Percentiles rank a stretch among this genome's conserved stretches.
Evolutionary conservation across 2,888 invertebrate genomes (phyloP).

Genomic region (Coronaproctus castanopsis): DNA sequence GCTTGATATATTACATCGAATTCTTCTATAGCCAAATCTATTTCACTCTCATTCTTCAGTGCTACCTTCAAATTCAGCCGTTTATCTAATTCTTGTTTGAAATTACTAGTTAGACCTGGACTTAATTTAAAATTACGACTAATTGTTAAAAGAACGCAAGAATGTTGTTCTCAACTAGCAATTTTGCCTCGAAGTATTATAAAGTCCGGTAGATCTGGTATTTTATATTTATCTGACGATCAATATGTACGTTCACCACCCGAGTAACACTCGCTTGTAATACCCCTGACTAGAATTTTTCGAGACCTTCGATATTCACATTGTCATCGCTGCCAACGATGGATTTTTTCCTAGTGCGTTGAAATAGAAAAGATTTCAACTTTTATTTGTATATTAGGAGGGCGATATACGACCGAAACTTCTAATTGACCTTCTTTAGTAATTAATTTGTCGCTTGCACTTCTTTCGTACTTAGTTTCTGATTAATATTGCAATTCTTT

Average conservation of each 20-base stretch:
- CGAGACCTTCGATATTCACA: not conserved
- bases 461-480: not conserved
- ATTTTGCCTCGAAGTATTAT: not conserved
- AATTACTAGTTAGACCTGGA: no score
- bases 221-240: not conserved
- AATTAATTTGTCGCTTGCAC: not conserved
- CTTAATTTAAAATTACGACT: no score
- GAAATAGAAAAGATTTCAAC: not conserved
- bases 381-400: not conserved
- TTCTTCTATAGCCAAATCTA: not conserved
- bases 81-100: not conserved
- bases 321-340: not conserved
- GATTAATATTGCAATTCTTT: not conserved
- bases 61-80: not conserved
- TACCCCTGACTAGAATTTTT: not conserved
- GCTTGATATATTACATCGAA: not conserved
- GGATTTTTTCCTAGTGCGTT: no score
- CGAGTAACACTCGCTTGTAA: not conserved
- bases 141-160: no score
- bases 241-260: not conserved
- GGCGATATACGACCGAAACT: not conserved
- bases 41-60: not conserved
- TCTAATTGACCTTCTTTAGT: not conserved
- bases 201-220: not conserved
- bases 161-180: no score